Evolutionary conservation across 2,113 vertebrate genomes (phyloP), one percentile per base, ranked within the genome.

Genomic region (Alligator sinensis): DNA sequence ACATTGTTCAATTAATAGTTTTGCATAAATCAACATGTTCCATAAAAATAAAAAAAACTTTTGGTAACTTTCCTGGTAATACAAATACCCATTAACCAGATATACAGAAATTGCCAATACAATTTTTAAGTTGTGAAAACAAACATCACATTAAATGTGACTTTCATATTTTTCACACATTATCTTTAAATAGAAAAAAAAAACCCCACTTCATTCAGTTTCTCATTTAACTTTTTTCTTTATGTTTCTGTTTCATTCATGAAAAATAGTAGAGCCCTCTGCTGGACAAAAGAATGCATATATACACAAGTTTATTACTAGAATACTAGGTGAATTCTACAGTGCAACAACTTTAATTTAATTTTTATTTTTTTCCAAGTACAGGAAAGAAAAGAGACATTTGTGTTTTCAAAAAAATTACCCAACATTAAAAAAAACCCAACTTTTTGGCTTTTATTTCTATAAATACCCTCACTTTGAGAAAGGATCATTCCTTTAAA

Each of bases 201-300:
- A 84, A 59, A 4, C 3, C 34, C 34, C 6, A 17, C 6, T 61
- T 66, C 16, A 25, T 25, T 84, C 55, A 60, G n/a, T 59, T 24
- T 90, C 4, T 9, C 14, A 16, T 11, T 30, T 58, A 13, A 60
- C 4, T 6, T 1, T 55, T 10, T 47, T 27, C n/a, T 2, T 3
- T 2, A 1, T 0, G 0, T 2, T 92, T 84, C 80, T 22, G 14
- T 3, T 6, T n/a, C 22, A 93, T 68, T 75, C 16, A 78, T 4
- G 28, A 28, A 66, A n/a, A 66, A n/a, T 66, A 62, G 63, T n/a
- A n/a, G 60, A 82, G 80, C 87, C 87, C 84, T 82, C 90, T 94
- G 74, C 80, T 85, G 89, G 80, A 47, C 61, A 79, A 0, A 0
- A 87, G 11, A 4, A 60, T 15, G 55, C 9, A 19, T 3, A 27